phyloP scores from a whole-genome alignment of 2,888 invertebrate species.

The Ormia ochracea region DNA sequence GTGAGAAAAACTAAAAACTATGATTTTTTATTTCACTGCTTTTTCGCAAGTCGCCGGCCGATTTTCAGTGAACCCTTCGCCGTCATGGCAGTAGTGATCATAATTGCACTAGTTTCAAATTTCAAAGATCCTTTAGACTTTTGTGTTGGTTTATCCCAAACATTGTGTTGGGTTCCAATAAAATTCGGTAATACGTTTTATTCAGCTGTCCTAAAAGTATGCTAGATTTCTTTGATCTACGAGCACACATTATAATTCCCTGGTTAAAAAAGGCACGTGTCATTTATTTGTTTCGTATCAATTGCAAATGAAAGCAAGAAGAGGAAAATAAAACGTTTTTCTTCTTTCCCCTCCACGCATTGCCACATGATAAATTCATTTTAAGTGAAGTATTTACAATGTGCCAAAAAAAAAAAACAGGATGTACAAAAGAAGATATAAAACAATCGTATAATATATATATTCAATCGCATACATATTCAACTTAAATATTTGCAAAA shows the following conservation, averaged over 20 bases:
- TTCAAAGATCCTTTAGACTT: too few relatives aligned
- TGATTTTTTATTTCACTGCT: too few relatives aligned
- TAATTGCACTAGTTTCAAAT: too few relatives aligned
- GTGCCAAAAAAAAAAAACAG: conserved; percentile 15
- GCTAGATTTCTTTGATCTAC: neutral
- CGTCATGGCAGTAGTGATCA: too few relatives aligned
- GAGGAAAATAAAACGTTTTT: neutral
- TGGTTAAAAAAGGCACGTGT: conserved; percentile 44
- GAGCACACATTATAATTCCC: neutral
- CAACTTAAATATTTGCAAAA: conserved; percentile 11
- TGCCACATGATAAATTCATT: conserved; percentile 52
- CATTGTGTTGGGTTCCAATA: too few relatives aligned
- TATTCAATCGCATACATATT: too few relatives aligned
- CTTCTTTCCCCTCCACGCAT: conserved; percentile 56
- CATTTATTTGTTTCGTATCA: conserved; percentile 68
- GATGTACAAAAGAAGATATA: too few relatives aligned
- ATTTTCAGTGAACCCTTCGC: too few relatives aligned
- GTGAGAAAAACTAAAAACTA: too few relatives aligned
- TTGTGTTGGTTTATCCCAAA: too few relatives aligned
- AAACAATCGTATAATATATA: neutral
- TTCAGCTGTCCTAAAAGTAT: neutral
- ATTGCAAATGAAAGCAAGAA: conserved; percentile 68
- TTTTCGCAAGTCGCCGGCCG: too few relatives aligned
- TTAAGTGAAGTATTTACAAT: conserved; percentile 58
- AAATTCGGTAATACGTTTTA: neutral